Evolutionary conservation across 2,888 invertebrate species (phyloP), one percentile per base, ranked within the genome.

Genomic region (Temnothorax unifasciatus): DNA sequence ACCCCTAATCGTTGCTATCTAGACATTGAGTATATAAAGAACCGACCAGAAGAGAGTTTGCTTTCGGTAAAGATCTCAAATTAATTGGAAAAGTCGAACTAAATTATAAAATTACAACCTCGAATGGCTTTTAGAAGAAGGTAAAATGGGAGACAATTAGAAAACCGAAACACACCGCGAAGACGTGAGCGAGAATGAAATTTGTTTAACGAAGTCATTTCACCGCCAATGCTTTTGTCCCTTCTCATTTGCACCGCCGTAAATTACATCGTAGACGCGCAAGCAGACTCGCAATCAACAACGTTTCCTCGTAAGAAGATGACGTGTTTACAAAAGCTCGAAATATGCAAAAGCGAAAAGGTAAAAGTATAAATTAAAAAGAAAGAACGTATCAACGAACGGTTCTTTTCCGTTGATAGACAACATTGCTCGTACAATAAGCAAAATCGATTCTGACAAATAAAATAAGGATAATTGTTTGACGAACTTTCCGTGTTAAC

Each of bases 171-270:
- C 25, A 76, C 52, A 13, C 18, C 25, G 18, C 44, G 57, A 73
- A 73, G 18, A 59, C 29, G 73, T 52, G n/a, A 66, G 21, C 13
- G 8, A 76, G 52, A 76, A 52, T 76, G 25, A 52, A 66, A 76
- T 76, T 50, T 52, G 52, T 76, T 66, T 66, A 76, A 66, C 38
- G 25, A 66, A 66, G 41, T 76, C 52, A 64, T 76, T 76, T 64
- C 38, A 50, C 18, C 66, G 50, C n/a, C 2, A 21, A 21, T 76
- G 38, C 52, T 66, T 66, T 47, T 21, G 50, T 50, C 6, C 8
- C n/a, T 63, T 52, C 66, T 76, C 52, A 76, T 64, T 64, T 64
- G 50, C 64, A 76, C 64, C 63, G 18, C 18, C 8, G 44, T 57
- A 8, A 76, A 76, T 76, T 66, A 66, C 52, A 76, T 66, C 29